Conservation (phyloP, 2,888 invertebrate species). For the Campaea margaritaria region DNA sequence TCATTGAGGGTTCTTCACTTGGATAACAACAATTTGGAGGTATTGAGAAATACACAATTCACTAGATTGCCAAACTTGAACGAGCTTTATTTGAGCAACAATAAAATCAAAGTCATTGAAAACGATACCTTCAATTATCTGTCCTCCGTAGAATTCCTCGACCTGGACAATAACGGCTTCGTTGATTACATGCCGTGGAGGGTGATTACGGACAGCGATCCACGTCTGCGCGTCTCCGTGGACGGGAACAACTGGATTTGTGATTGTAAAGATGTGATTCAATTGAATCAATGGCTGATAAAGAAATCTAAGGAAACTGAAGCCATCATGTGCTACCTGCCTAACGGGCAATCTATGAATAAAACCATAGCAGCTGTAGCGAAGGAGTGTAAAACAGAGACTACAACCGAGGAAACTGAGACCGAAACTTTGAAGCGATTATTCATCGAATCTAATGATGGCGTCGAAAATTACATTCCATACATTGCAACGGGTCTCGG, state of each 20-base stretch:
- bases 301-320: slow-evolving; percentile 88
- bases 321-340: slow-evolving; percentile 88
- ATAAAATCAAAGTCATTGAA: slow-evolving; percentile 89
- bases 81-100: slow-evolving; percentile 91
- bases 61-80: slow-evolving; percentile 89
- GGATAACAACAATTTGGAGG: slow-evolving; percentile 90
- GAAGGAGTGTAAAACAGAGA: slow-evolving; percentile 86
- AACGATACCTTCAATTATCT: slow-evolving; percentile 91
- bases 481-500: slow-evolving; percentile 89
- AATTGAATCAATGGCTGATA: slow-evolving; percentile 89
- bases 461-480: slow-evolving; percentile 90
- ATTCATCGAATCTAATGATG: slow-evolving; percentile 87
- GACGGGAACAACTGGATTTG: slow-evolving; percentile 94
- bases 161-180: slow-evolving; percentile 91
- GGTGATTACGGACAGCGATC: slow-evolving; percentile 87
- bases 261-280: slow-evolving; percentile 89
- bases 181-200: slow-evolving; percentile 91
- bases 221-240: slow-evolving; percentile 88
- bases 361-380: slow-evolving; percentile 79
- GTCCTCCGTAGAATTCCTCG: slow-evolving; percentile 88
- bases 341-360: slow-evolving; percentile 80
- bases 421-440: slow-evolving; percentile 83
- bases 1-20: slow-evolving; percentile 90
- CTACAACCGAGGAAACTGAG: slow-evolving; percentile 87
- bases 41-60: slow-evolving; percentile 91